A percentile compares a stretch with the other conserved stretches of the same genome.
phyloP scores from a whole-genome alignment of 2,888 invertebrate genomes.

The Pseudococcus longispinus region DNA sequence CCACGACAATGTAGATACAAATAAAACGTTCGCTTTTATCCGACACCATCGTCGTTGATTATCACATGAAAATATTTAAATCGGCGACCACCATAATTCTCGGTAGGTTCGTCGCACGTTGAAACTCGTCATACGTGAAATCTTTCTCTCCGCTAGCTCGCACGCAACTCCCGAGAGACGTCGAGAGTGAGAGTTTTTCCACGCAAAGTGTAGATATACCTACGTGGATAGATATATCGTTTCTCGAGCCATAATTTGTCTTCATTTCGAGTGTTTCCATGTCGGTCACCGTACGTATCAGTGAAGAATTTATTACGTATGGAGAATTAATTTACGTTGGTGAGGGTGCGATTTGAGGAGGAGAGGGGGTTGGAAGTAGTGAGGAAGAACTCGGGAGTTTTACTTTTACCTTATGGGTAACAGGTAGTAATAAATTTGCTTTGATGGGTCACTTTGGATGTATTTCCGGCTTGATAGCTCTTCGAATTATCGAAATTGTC shows the following conservation, averaged over 20 bases:
- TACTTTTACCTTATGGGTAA: too few relatives aligned
- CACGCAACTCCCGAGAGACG: neutral
- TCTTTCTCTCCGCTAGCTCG: neutral
- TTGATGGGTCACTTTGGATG: too few relatives aligned
- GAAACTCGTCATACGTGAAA: neutral
- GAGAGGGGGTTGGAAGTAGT: neutral
- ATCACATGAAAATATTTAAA: neutral
- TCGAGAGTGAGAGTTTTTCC: constrained; percentile 10
- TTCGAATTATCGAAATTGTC: too few relatives aligned
- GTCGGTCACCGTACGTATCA: neutral
- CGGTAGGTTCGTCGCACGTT: neutral
- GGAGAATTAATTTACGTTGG: neutral
- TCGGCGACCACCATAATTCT: neutral
- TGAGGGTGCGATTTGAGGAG: neutral
- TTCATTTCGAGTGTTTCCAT: neutral
- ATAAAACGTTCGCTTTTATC: neutral
- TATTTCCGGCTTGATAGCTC: too few relatives aligned
- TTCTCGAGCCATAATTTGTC: constrained; percentile 5
- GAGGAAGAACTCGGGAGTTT: neutral
- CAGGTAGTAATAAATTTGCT: too few relatives aligned
- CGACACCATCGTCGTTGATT: neutral
- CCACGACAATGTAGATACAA: constrained; percentile 6
- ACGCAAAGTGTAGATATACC: neutral
- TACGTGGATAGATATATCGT: neutral
- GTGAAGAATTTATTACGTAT: neutral